Conservation (phyloP, 2,888 invertebrate genomes). For the Laothoe populi region DNA sequence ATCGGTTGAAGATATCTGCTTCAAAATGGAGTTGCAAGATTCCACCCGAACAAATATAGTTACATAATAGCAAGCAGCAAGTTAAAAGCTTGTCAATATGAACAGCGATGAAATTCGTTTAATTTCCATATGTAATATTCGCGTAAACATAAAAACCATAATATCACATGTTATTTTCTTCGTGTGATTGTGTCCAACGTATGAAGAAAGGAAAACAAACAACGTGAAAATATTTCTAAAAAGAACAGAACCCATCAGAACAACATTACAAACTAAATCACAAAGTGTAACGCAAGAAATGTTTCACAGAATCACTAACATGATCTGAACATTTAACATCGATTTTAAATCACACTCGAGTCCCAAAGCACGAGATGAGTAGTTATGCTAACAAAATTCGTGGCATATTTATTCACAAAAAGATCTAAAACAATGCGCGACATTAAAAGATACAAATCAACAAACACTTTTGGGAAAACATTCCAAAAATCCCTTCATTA, state of each 20-base stretch:
- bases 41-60: no score
- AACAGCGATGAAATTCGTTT: no score
- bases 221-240: neutral
- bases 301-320: neutral
- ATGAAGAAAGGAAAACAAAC: neutral
- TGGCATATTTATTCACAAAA: conserved; percentile 35
- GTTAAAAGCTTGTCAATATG: no score
- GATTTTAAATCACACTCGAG: conserved; percentile 13
- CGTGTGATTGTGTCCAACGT: neutral
- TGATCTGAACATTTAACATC: conserved; percentile 8
- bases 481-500: conserved; percentile 43
- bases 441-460: conserved; percentile 53
- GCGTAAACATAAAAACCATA: no score
- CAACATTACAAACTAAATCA: neutral
- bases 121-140: no score
- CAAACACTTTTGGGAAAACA: conserved; percentile 51
- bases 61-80: no score
- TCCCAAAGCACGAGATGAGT: conserved; percentile 1
- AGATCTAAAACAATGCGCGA: conserved; percentile 40
- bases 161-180: no score
- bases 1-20: no score
- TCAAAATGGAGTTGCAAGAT: no score
- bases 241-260: neutral
- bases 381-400: conserved; percentile 26
- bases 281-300: conserved; percentile 2